Evolutionary conservation across 2,113 vertebrate genomes (phyloP), one percentile per base, ranked within the genome.

Genomic region (Oncorhynchus gorbuscha): DNA sequence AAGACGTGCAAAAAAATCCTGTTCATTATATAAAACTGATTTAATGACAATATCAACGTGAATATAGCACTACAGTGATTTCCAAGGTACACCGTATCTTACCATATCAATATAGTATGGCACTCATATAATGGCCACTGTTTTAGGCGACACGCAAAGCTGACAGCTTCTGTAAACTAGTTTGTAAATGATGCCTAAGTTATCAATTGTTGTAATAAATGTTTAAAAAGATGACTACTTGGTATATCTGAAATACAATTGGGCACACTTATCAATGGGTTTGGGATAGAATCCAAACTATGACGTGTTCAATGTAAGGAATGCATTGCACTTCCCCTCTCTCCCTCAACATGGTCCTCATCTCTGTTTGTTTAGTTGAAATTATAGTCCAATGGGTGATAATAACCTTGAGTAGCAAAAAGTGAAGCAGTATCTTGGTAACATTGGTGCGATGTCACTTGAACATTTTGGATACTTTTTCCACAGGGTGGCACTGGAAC

Each of bases 11-110:
- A 72, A 72, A 49, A 49, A 67, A 24, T 69, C 72, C 70, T 70
- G 80, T 90, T 93, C 91, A 86, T 92, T 91, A 93, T 94, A 93
- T 93, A 94, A 94, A 94, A 94, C 93, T 93, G 93, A 93, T 94
- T 92, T 89, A 91, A 93, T 94, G 91, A 94, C 92, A 92, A 94
- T 94, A 94, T 94, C 92, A 94, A 94, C 93, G 93, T 92, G 93
- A 94, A 93, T 94, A 94, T 93, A 93, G 92, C 93, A 94, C 92
- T 94, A 94, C 93, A 94, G 93, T 94, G 91, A 93, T 92, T 91
- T 94, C 91, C 93, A 94, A 92, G 91, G 89, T 92, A 93, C 93
- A 93, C 90, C 90, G 89, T 93, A 93, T 94, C 91, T 94, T 92
- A 94, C 92, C 92, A 93, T 93, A 93, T 93, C 91, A 93, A 91